Base-by-base conservation (phyloP, 2,797 vertebrate genomes). In the Pipistrellus nathusii region DNA sequence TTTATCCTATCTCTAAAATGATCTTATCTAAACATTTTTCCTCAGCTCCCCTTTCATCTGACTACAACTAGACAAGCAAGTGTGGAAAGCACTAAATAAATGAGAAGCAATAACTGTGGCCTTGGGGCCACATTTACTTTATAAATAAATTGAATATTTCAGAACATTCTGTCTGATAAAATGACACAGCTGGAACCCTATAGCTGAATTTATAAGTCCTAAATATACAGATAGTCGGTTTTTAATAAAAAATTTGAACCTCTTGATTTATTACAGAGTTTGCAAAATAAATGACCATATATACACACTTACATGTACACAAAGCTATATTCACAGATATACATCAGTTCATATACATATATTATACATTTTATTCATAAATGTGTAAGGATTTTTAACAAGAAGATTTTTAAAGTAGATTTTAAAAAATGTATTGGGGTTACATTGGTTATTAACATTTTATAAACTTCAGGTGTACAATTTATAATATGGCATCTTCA, bases 21-120 rank as follows among this genome's bases (percentile, higher is more conserved):
- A 77, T 72, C 2, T 62, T 57, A 82, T 66, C 23, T 55, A 46
- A 59, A 75, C 15, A 35, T 53, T 64, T 85, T 71, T 91, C 41
- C n/a, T 77, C 48, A 8, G 3, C 3, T 87, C 15, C 57, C 27
- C 64, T 87, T 91, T 94, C 32, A 51, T 78, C 25, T 55, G 64
- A 71, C 6, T 25, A 21, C n/a, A 76, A 25, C 41, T 62, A 59
- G 68, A 18, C 38, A 15, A 57, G 53, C 90, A 72, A 35, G 76
- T 6, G 48, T 51, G 78, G 57, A 90, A 88, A 83, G 55, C 23
- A 87, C 62, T 77, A 85, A 92, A 91, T 53, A 85, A 87, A 94
- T n/a, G 62, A 59, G 21, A 91, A 77, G 17, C 21, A 46, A 51
- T 90, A 66, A 66, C 68, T 23, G 1, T 20, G 62, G 32, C 38